Evolutionary conservation across 2,888 invertebrate genomes (phyloP).

Genomic region (Smittia sp.): DNA sequence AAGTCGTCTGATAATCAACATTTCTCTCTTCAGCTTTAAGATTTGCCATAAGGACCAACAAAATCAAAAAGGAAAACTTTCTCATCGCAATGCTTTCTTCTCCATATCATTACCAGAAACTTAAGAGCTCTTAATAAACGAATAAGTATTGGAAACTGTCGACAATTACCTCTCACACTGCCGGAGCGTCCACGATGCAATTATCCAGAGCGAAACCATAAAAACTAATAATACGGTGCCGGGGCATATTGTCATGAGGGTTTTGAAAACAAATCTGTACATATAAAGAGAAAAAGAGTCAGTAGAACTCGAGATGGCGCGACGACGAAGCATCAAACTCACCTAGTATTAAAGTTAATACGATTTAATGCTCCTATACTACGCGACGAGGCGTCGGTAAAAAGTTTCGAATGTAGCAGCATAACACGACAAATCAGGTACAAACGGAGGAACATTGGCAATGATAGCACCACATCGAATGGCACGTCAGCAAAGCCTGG

Average conservation of each 20-base stretch:
- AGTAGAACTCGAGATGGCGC: not conserved
- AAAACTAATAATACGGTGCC: constrained; percentile 96
- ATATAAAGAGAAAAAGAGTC: not conserved
- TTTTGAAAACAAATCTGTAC: constrained; percentile 85
- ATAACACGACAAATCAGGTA: constrained; percentile 99
- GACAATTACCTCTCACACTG: constrained; percentile 92
- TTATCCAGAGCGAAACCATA: constrained; percentile 99
- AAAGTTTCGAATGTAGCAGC: constrained; percentile 98
- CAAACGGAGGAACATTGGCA: constrained; percentile 99
- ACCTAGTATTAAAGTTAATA: constrained; percentile 97
- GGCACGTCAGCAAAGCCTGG: constrained; percentile 74
- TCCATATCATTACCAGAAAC: not conserved
- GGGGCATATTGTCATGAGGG: constrained; percentile 99
- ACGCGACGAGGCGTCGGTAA: constrained; percentile 98
- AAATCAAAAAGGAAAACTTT: not conserved
- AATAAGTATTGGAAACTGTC: not conserved
- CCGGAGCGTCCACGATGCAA: constrained; percentile 97
- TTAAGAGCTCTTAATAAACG: not conserved
- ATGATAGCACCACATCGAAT: constrained; percentile 93
- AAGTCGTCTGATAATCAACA: not conserved
- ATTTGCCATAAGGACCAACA: not conserved
- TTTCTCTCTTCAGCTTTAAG: not conserved
- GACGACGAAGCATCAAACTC: constrained; percentile 53
- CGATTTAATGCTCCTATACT: constrained; percentile 96
- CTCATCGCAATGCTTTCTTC: not conserved